Base-by-base conservation (phyloP, 1,140 invertebrate species). In the Cyclina sinensis region DNA sequence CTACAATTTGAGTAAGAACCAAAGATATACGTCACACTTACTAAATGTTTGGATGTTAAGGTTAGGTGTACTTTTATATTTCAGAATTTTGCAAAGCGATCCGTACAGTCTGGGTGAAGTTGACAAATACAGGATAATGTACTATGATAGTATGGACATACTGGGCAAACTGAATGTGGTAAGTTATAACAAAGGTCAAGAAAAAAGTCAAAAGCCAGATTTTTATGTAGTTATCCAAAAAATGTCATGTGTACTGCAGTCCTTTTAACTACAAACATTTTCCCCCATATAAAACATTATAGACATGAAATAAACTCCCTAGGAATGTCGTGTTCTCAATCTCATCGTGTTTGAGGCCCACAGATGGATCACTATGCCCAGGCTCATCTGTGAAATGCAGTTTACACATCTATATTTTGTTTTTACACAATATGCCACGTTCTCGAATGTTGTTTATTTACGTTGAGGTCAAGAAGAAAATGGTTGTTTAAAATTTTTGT, bases 81-180 rank as follows among this genome's bases (percentile, higher is more conserved):
- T 57, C n/a, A 81, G 78, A 82, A 88, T 88, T 2, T 51, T 90
- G 39, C 39, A 87, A 57, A 74, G 88, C 14, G 86, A 78, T 14
- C 43, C 24, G 0, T 86, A 92, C 16, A 81, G 73, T 9, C 68
- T 91, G 0, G 48, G 78, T n/a, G 74, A 62, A 48, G 79, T 27
- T 24, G 27, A 86, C 4, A 37, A 68, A 18, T 90, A 90, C 62
- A 74, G 57, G 37, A 37, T 90, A 18, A 92, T 92, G 91, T 94
- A 92, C 76, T 70, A 83, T 46, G 81, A 91, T 65, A 90, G 91
- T 27, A 90, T 89, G 54, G 62, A 90, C 12, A 89, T 92, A 2
- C 88, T 94, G 70, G 80, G 68, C 43, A 80, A 89, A 24, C 87
- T 92, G 11, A 46, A 90, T 27, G 78, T 87, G 39, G 92, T 92